A percentile compares a stretch with the other conserved stretches of the same genome.
Evolutionary conservation across 2,113 vertebrate genomes (phyloP).

Genomic region (Oryzias woworae): DNA sequence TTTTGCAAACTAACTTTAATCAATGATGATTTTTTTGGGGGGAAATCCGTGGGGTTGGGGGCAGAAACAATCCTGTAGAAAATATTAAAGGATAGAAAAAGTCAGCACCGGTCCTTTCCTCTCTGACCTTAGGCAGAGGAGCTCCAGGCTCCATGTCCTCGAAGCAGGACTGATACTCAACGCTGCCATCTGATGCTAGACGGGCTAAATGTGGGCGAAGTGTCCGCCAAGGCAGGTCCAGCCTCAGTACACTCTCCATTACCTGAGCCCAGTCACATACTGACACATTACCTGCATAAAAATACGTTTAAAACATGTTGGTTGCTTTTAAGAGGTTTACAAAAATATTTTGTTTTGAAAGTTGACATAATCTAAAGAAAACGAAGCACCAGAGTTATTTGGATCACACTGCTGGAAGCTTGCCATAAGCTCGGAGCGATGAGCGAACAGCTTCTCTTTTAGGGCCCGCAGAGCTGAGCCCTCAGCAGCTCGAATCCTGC

Average conservation of each 20-base stretch:
- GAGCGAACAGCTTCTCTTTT: constrained; percentile 86
- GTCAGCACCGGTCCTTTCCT: not conserved
- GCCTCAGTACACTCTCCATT: constrained; percentile 82
- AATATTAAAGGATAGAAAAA: not conserved
- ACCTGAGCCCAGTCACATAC: constrained; percentile 85
- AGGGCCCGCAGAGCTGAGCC: constrained; percentile 85
- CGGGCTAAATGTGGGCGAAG: constrained; percentile 79
- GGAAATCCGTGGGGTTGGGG: too few species aligned
- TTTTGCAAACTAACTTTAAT: too few species aligned
- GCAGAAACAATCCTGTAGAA: too few species aligned
- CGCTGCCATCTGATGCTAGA: constrained; percentile 73
- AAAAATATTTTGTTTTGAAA: not conserved
- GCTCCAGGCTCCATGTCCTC: constrained; percentile 80
- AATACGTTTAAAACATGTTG: not conserved
- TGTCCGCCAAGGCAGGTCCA: constrained; percentile 92
- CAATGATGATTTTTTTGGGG: too few species aligned
- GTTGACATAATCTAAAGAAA: not conserved
- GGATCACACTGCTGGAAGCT: constrained; percentile 83
- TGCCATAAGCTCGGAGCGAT: constrained; percentile 82
- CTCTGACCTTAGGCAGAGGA: constrained; percentile 80
- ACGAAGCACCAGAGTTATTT: constrained; percentile 75
- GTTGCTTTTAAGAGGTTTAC: not conserved
- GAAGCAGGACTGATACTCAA: constrained; percentile 89
- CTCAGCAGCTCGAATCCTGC: constrained; percentile 86
- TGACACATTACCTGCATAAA: constrained; percentile 81